Percentiles rank a stretch among this genome's conserved stretches.
phyloP scores from a whole-genome alignment of 2,113 vertebrate species.

The Sphyrna mokarran region DNA sequence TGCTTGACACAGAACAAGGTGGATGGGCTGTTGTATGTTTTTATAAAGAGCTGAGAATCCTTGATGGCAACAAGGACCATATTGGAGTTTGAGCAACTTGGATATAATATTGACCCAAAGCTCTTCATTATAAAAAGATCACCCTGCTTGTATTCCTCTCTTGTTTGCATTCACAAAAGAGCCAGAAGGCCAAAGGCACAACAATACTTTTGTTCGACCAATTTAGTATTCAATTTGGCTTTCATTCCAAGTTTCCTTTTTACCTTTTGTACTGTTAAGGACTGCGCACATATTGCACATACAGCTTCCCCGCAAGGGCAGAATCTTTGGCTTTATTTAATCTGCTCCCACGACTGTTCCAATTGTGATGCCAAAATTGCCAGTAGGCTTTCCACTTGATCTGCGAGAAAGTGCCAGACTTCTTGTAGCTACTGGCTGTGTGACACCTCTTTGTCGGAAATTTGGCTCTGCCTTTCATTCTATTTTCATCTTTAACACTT shows the following conservation, averaged over 20 bases:
- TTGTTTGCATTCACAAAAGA: conserved; percentile 20
- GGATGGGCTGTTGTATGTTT: not conserved
- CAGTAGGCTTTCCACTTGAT: conserved; percentile 53
- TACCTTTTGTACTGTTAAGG: conserved; percentile 40
- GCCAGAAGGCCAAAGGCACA: not conserved
- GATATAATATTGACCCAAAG: not conserved
- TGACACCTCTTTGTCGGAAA: conserved; percentile 51
- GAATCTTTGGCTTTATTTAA: conserved; percentile 49
- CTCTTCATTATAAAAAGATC: not conserved
- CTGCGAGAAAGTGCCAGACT: conserved; percentile 57
- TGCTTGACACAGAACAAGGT: not conserved
- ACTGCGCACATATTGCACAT: conserved; percentile 59
- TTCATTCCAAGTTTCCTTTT: conserved; percentile 19
- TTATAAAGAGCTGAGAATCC: not conserved
- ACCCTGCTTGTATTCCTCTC: conserved; percentile 12
- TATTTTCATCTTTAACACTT: conserved; percentile 11
- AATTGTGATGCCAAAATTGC: conserved; percentile 53
- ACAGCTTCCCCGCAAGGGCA: conserved; percentile 50
- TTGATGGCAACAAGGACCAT: not conserved
- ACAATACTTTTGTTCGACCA: not conserved
- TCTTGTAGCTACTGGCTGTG: conserved; percentile 55
- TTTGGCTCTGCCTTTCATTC: conserved; percentile 52
- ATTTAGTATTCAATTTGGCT: conserved; percentile 26
- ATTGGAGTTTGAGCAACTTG: not conserved
- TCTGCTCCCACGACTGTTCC: conserved; percentile 50